These are phyloP conservation scores for Synaphobranchus kaupii DNA, from an alignment of 2,797 vertebrate genomes.

Conservation along the genomic window DNA sequence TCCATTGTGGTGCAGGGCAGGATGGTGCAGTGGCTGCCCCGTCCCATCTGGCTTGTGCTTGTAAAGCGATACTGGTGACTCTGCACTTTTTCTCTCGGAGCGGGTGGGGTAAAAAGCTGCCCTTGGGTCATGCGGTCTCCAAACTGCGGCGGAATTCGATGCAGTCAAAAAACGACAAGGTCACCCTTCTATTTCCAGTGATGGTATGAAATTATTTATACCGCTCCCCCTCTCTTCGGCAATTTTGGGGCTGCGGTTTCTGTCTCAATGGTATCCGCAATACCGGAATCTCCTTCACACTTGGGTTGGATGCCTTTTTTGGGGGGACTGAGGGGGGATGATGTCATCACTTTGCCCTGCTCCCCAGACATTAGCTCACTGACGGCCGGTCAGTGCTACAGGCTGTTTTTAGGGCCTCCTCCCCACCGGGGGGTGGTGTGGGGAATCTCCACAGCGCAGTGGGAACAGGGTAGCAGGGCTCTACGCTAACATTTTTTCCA, in stretches of 20 bases:
- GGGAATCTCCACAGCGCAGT: background rate
- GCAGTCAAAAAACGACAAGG: slow-evolving; percentile 28
- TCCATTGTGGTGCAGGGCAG: background rate
- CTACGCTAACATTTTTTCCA: too few relatives aligned
- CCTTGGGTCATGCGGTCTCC: slow-evolving; percentile 15
- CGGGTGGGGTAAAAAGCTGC: slow-evolving; percentile 32
- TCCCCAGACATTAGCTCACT: background rate
- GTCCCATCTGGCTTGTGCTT: slow-evolving; percentile 28
- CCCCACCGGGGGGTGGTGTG: too few relatives aligned
- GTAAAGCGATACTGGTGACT: slow-evolving; percentile 39
- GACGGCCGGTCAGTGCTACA: background rate
- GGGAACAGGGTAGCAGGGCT: background rate
- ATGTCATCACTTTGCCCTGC: slow-evolving; percentile 24
- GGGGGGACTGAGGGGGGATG: slow-evolving; percentile 30
- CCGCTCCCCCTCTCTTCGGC: slow-evolving; percentile 27
- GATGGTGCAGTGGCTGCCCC: background rate
- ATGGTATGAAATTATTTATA: slow-evolving; percentile 43
- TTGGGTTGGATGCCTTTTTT: background rate
- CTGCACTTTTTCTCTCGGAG: slow-evolving; percentile 27
- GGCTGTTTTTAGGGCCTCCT: background rate
- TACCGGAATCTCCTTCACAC: slow-evolving; percentile 18
- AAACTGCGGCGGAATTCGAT: background rate
- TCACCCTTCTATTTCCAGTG: slow-evolving; percentile 33
- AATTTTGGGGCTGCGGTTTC: slow-evolving; percentile 22
- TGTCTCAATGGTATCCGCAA: slow-evolving; percentile 20